These are phyloP conservation scores for Ganaspis brasiliensis DNA, from an alignment of 2,888 invertebrate genomes.

Conservation along the genomic window DNA sequence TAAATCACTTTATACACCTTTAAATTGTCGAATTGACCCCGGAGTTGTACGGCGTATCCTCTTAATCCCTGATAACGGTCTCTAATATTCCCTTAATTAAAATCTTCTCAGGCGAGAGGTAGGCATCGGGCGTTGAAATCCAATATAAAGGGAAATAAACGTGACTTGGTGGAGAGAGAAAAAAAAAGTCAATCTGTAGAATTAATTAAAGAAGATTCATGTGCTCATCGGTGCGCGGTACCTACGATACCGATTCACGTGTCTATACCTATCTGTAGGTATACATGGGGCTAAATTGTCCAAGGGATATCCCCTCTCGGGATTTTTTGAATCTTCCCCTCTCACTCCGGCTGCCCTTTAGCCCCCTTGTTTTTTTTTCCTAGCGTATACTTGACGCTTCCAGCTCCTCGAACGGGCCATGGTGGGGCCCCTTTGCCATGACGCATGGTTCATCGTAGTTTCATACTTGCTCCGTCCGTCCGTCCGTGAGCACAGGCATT, in stretches of 20 bases:
- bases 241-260: slow-evolving; percentile 18
- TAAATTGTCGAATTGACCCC: slow-evolving; percentile 23
- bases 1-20: slow-evolving; percentile 17
- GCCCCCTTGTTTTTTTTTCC: slow-evolving; percentile 53
- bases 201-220: slow-evolving; percentile 39
- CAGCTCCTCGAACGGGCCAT: slow-evolving; percentile 69
- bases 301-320: slow-evolving; percentile 55
- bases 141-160: slow-evolving; percentile 33
- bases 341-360: slow-evolving; percentile 47
- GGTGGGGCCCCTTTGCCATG: slow-evolving; percentile 63
- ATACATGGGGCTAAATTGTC: slow-evolving; percentile 47
- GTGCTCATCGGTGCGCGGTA: slow-evolving; percentile 32
- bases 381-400: slow-evolving; percentile 60
- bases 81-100: slow-evolving; percentile 40
- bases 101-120: slow-evolving; percentile 29
- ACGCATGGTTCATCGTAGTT: slow-evolving; percentile 60
- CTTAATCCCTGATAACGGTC: slow-evolving; percentile 35
- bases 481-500: slow-evolving; percentile 62
- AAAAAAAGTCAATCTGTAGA: slow-evolving; percentile 38
- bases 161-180: background rate
- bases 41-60: slow-evolving; percentile 18
- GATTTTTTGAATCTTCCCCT: slow-evolving; percentile 59
- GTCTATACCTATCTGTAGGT: background rate
- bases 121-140: slow-evolving; percentile 27
- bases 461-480: slow-evolving; percentile 69